These are phyloP conservation scores for Pterois miles DNA, from an alignment of 2,797 vertebrate species.

Conservation along the genomic window DNA sequence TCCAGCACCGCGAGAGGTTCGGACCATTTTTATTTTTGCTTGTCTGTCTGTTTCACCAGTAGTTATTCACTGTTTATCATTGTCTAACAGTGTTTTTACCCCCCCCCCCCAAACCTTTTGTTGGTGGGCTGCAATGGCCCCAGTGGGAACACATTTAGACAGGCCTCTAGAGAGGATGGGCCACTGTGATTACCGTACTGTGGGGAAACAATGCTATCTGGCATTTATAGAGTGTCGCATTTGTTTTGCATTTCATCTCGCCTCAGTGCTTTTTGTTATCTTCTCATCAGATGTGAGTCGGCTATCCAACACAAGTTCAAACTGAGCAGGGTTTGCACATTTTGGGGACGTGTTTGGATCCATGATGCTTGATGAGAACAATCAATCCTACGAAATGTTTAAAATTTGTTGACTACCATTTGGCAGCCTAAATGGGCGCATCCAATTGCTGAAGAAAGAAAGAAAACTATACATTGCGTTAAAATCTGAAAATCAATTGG, in stretches of 20 bases:
- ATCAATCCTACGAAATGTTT: not conserved
- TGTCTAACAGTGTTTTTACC: conserved; percentile 29
- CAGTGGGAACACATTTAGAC: conserved; percentile 9
- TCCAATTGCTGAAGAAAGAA: not conserved
- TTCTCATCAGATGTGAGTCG: conserved; percentile 36
- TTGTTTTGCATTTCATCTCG: conserved; percentile 57
- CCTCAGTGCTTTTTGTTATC: conserved; percentile 38
- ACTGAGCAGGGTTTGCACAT: conserved; percentile 33
- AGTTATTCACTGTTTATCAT: conserved; percentile 45
- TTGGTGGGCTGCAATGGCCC: conserved; percentile 9
- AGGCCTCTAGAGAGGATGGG: conserved; percentile 22
- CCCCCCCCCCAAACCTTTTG: conserved; percentile 67
- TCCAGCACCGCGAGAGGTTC: conserved; percentile 79
- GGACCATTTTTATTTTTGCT: conserved; percentile 60
- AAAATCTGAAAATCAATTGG: conserved; percentile 3
- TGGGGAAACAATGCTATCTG: conserved; percentile 49
- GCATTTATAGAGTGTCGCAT: conserved; percentile 57
- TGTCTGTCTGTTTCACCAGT: conserved; percentile 23
- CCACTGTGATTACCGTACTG: conserved; percentile 29
- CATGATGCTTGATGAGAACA: not conserved
- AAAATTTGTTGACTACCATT: not conserved
- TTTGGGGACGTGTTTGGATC: conserved; percentile 15
- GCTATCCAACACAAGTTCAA: conserved; percentile 30
- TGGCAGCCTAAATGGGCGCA: not conserved
- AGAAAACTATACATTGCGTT: not conserved